A percentile compares a stretch with the other conserved stretches of the same genome.
Evolutionary conservation across 2,888 invertebrate species (phyloP).

Genomic region (Germaria angustata): DNA sequence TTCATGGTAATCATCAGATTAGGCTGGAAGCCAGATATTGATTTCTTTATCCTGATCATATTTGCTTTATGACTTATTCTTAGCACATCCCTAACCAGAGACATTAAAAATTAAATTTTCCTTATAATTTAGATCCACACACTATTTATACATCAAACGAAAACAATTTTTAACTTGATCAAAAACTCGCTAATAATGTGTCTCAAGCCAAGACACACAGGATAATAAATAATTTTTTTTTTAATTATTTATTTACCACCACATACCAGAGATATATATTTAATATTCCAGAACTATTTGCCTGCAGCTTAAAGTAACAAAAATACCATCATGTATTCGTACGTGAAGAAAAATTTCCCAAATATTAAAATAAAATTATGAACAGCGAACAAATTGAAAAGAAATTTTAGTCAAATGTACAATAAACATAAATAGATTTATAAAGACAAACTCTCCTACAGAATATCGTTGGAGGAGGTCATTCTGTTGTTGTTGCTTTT

Average conservation of each 20-base stretch:
- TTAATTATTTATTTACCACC: background rate
- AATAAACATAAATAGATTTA: conserved; percentile 21
- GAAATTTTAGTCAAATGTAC: conserved; percentile 32
- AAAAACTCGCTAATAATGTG: background rate
- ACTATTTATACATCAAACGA: too few species aligned
- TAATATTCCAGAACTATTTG: conserved; percentile 26
- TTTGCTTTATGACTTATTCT: too few species aligned
- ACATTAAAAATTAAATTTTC: too few species aligned
- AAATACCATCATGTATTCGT: background rate
- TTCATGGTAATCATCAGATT: too few species aligned
- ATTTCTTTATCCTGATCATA: too few species aligned
- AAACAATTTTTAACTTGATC: background rate
- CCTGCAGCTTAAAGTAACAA: conserved; percentile 15
- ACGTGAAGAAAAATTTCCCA: background rate
- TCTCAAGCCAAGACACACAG: too few species aligned
- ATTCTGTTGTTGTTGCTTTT: conserved; percentile 35
- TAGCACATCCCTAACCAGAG: too few species aligned
- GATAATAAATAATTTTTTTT: background rate
- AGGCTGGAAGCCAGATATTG: too few species aligned
- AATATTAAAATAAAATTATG: conserved; percentile 34
- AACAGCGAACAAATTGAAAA: background rate
- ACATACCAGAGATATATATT: conserved; percentile 9
- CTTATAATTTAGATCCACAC: too few species aligned
- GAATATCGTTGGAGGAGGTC: conserved; percentile 55
- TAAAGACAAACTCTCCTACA: background rate